These are phyloP conservation scores for Portunus trituberculatus DNA, from an alignment of 1,140 invertebrate genomes.

Conservation along the genomic window DNA sequence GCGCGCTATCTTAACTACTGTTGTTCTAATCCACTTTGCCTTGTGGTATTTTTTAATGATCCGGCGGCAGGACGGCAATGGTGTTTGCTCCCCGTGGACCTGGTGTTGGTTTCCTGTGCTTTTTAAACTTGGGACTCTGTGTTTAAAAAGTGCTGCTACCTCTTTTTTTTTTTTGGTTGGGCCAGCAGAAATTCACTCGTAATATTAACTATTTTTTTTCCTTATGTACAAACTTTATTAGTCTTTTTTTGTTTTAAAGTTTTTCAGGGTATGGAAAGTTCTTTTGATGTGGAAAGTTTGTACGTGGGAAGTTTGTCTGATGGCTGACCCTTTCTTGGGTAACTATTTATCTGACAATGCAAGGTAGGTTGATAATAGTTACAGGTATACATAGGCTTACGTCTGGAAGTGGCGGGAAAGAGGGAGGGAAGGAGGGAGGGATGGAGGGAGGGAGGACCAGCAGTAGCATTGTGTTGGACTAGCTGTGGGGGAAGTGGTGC, in stretches of 20 bases:
- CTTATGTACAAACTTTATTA: conserved; percentile 12
- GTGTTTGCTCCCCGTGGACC: background rate
- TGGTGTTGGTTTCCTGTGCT: background rate
- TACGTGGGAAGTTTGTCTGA: background rate
- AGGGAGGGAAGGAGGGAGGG: background rate
- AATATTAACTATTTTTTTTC: background rate
- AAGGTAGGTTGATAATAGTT: too few relatives aligned
- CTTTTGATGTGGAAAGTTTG: background rate
- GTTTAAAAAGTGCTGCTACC: background rate
- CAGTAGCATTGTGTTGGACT: background rate
- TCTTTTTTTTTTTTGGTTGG: background rate
- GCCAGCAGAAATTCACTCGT: background rate
- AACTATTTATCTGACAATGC: background rate
- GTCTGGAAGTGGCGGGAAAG: background rate
- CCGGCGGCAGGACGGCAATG: background rate
- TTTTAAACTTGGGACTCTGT: background rate
- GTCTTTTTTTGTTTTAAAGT: background rate
- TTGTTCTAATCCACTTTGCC: conserved; percentile 12
- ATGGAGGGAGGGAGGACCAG: background rate
- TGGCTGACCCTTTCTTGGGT: background rate
- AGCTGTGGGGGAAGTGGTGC: too few relatives aligned
- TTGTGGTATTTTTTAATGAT: conserved; percentile 13
- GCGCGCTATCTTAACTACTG: background rate
- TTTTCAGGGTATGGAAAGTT: background rate
- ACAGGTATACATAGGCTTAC: too few relatives aligned